Evolutionary conservation across 2,113 vertebrate genomes (phyloP), one percentile per base, ranked within the genome.

Genomic region (Lates calcarifer): DNA sequence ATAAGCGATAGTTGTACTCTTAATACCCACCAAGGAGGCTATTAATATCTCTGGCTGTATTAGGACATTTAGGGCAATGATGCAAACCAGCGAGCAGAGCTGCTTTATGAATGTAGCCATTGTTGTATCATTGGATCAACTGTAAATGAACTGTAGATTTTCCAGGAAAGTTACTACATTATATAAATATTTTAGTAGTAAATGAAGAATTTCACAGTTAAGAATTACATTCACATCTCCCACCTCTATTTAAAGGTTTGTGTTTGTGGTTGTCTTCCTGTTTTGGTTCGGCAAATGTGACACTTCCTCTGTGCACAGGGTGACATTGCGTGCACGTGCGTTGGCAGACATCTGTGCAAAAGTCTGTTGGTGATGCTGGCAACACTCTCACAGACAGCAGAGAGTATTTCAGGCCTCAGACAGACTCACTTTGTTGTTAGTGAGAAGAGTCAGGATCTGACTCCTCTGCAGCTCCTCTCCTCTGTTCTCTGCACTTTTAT

Each of bases 401-500:
- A 22, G 64, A 35, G 4, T 0, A 26, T 12, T 11, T 51, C 41
- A 65, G 65, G 20, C 65, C 28, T 56, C 58, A 63, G 11, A 63
- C 55, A 51, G 53, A 45, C 18, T 2, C 26, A 41, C 39, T 41
- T 13, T 41, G 39, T 39, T 8, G 9, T 39, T 39, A 39, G 7
- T 39, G 9, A 11, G 7, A 39, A 13, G 11, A 43, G 20, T 43
- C 31, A 3, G 39, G 26, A 41, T 31, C 10, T 2, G 37, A 45
- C 35, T 56, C 57, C 41, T 43, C 41, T 33, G 43, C n/a, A 11
- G 33, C 74, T 60, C 28, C 1, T 2, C 7, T 9, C 28, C 3
- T 63, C 20, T 35, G 6, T 13, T 39, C 64, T 74, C 62, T 1
- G 26, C 13, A 24, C 78, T 73, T 82, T 64, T n/a, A 39, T 63